phyloP scores from a whole-genome alignment of 2,888 invertebrate genomes.

The Drosophila fulvimacula region DNA sequence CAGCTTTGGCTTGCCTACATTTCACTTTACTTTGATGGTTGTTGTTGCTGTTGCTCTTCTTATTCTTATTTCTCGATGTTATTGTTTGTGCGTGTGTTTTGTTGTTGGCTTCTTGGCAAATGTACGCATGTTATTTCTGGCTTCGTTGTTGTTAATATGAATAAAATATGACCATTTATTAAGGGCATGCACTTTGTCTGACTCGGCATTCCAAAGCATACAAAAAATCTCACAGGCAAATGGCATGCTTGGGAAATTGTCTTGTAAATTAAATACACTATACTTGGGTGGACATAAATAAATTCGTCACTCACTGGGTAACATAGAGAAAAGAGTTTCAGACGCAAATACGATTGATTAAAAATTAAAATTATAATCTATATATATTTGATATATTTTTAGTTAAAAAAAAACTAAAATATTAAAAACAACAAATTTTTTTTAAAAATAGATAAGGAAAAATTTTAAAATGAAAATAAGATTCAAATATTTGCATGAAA shows the following conservation, averaged over 20 bases:
- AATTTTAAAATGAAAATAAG: too few species aligned
- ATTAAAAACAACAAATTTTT: too few species aligned
- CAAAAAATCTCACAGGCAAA: neutral
- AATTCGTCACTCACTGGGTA: neutral
- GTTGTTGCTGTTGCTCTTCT: neutral
- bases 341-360: too few species aligned
- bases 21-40: slow-evolving; percentile 12
- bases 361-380: too few species aligned
- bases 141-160: slow-evolving; percentile 22
- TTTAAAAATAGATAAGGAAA: too few species aligned
- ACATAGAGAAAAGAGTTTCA: neutral
- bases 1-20: neutral
- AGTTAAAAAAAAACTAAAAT: too few species aligned
- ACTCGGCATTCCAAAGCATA: slow-evolving; percentile 11
- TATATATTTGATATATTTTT: too few species aligned
- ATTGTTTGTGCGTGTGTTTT: neutral
- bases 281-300: neutral
- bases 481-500: too few species aligned
- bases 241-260: slow-evolving; percentile 6
- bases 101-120: slow-evolving; percentile 12
- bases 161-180: slow-evolving; percentile 47
- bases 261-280: slow-evolving; percentile 4
- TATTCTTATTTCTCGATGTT: neutral
- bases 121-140: slow-evolving; percentile 17
- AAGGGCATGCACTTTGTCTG: slow-evolving; percentile 37